Conservation (phyloP, 2,113 vertebrate genomes). For the Paradisaea rubra region DNA sequence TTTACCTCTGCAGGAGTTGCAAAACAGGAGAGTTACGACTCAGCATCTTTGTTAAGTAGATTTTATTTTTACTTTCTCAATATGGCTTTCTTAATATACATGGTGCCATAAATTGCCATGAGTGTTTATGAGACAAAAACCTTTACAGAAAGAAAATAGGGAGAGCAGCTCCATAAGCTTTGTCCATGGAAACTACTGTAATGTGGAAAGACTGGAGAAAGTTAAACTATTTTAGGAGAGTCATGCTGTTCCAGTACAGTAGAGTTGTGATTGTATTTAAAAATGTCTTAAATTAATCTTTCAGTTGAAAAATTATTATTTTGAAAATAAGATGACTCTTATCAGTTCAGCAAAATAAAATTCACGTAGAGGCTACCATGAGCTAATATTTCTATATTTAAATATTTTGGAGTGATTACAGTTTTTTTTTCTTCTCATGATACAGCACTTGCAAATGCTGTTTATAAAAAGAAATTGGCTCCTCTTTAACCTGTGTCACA, state of each 20-base stretch:
- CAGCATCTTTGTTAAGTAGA: neutral
- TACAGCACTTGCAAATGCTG: neutral
- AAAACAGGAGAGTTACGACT: neutral
- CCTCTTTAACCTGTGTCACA: neutral
- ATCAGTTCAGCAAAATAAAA: neutral
- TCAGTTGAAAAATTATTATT: neutral
- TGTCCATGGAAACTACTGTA: neutral
- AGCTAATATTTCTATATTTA: constrained; percentile 2
- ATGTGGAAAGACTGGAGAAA: neutral
- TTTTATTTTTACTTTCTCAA: neutral
- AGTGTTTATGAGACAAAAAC: neutral
- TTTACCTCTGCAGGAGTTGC: neutral
- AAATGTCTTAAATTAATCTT: neutral
- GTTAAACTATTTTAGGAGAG: neutral
- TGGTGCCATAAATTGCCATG: neutral
- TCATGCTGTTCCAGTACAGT: neutral
- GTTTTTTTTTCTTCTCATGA: neutral
- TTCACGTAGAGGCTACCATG: neutral
- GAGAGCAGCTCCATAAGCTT: neutral
- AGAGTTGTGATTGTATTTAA: neutral
- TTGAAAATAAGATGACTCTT: neutral
- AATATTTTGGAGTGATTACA: neutral
- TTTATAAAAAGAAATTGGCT: constrained; percentile 2
- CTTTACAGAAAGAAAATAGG: neutral
- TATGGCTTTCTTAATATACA: neutral